Conservation (phyloP, 2,888 invertebrate genomes). For the Vanessa cardui region DNA sequence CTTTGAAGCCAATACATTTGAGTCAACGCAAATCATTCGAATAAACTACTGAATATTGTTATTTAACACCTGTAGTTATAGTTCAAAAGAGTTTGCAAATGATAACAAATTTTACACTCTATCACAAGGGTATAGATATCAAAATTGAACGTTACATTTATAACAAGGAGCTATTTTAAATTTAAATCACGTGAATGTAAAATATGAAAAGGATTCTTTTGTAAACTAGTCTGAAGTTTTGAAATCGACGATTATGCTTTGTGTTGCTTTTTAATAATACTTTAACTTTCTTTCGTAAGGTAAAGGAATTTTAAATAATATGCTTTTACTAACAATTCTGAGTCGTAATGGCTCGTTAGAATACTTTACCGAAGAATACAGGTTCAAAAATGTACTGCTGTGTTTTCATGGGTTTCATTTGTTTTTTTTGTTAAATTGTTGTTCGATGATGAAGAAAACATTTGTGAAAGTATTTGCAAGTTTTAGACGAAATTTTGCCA, state of each 20-base stretch:
- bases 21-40: conserved; percentile 35
- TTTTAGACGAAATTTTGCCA: too few species aligned
- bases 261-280: conserved; percentile 26
- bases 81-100: conserved; percentile 21
- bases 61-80: conserved; percentile 47
- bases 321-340: neutral
- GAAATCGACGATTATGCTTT: conserved; percentile 21
- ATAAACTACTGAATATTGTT: conserved; percentile 37
- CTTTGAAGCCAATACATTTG: conserved; percentile 29
- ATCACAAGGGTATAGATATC: conserved; percentile 15
- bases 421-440: too few species aligned
- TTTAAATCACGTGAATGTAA: conserved; percentile 31
- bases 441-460: too few species aligned
- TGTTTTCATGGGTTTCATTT: too few species aligned
- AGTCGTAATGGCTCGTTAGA: too few species aligned
- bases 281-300: conserved; percentile 1
- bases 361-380: too few species aligned
- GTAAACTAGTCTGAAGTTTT: conserved; percentile 30
- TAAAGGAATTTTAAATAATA: neutral
- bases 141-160: conserved; percentile 14
- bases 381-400: too few species aligned
- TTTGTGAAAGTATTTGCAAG: too few species aligned
- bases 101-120: conserved; percentile 13
- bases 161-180: conserved; percentile 33
- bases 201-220: conserved; percentile 35